Percentiles rank a stretch among this genome's conserved stretches.
Evolutionary conservation across 1,140 invertebrate genomes (phyloP).

Genomic region (Heliothis virescens): DNA sequence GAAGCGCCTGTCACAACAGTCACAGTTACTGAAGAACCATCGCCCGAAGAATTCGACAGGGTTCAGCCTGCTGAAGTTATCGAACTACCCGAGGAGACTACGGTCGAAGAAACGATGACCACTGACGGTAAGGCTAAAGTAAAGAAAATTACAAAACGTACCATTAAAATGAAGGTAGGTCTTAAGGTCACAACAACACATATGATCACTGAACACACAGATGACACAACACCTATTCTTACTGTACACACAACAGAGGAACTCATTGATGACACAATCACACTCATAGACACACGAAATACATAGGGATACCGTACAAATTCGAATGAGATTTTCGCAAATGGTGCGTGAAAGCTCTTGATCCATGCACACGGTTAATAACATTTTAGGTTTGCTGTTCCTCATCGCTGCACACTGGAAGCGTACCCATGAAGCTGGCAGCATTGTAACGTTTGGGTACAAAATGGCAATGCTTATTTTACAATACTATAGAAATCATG

Average conservation of each 20-base stretch:
- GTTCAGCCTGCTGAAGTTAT: background rate
- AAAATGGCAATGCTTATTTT: too few relatives aligned
- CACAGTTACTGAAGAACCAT: too few relatives aligned
- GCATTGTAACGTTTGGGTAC: too few relatives aligned
- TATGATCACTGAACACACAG: conserved; percentile 68
- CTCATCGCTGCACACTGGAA: too few relatives aligned
- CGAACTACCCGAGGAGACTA: conserved; percentile 4
- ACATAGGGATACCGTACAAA: too few relatives aligned
- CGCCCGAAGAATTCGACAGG: too few relatives aligned
- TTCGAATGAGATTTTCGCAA: too few relatives aligned
- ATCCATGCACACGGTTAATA: too few relatives aligned
- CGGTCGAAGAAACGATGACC: background rate
- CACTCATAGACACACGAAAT: conserved; percentile 25
- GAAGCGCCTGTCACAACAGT: background rate
- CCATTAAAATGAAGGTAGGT: conserved; percentile 24
- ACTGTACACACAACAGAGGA: conserved; percentile 67
- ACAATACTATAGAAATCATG: too few relatives aligned
- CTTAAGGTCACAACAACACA: conserved; percentile 63
- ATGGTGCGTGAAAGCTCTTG: too few relatives aligned
- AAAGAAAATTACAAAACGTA: conserved; percentile 3
- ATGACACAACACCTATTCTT: conserved; percentile 60
- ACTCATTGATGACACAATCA: conserved; percentile 60
- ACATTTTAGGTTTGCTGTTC: too few relatives aligned
- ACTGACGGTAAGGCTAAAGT: conserved; percentile 16
- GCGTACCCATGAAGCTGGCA: too few relatives aligned